A percentile compares a stretch with the other conserved stretches of the same genome.
Evolutionary conservation across 2,797 vertebrate species (phyloP).

Genomic region (Melanotaenia boesemani): DNA sequence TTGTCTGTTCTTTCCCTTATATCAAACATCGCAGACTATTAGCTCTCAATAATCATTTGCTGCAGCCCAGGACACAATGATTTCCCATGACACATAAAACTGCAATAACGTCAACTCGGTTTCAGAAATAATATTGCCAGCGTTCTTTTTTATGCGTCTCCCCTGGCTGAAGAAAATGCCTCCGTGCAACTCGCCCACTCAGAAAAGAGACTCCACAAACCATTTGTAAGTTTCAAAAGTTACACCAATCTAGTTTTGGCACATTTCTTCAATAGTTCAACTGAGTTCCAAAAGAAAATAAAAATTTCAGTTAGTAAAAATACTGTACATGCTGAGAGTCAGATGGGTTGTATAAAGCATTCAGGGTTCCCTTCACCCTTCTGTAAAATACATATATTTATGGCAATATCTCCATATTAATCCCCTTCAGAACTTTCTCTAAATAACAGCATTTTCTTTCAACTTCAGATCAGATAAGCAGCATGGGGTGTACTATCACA

Average conservation of each 20-base stretch:
- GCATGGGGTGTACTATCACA: too few species aligned
- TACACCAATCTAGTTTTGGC: slow-evolving; percentile 69
- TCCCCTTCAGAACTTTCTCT: background rate
- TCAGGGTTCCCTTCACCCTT: background rate
- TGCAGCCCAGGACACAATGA: slow-evolving; percentile 88
- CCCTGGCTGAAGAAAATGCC: slow-evolving; percentile 76
- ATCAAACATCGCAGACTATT: slow-evolving; percentile 93
- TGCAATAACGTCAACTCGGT: slow-evolving; percentile 89
- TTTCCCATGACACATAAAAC: slow-evolving; percentile 95
- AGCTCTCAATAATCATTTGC: slow-evolving; percentile 92
- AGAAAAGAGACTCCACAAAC: slow-evolving; percentile 57
- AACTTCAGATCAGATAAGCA: background rate
- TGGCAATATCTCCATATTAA: background rate
- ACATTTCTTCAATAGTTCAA: slow-evolving; percentile 60
- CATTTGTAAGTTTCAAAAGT: slow-evolving; percentile 77
- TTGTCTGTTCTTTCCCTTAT: slow-evolving; percentile 82
- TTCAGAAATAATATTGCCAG: slow-evolving; percentile 87
- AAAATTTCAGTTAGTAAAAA: slow-evolving; percentile 36
- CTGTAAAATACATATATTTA: background rate
- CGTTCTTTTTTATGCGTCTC: slow-evolving; percentile 81
- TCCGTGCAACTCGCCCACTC: slow-evolving; percentile 53
- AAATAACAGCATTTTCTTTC: background rate
- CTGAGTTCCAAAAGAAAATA: slow-evolving; percentile 31
- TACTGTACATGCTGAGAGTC: slow-evolving; percentile 23
- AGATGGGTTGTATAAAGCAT: slow-evolving; percentile 12